Percentiles rank a stretch among this genome's conserved stretches.
phyloP scores from a whole-genome alignment of 2,113 vertebrate species.

The Indicator maculatus region DNA sequence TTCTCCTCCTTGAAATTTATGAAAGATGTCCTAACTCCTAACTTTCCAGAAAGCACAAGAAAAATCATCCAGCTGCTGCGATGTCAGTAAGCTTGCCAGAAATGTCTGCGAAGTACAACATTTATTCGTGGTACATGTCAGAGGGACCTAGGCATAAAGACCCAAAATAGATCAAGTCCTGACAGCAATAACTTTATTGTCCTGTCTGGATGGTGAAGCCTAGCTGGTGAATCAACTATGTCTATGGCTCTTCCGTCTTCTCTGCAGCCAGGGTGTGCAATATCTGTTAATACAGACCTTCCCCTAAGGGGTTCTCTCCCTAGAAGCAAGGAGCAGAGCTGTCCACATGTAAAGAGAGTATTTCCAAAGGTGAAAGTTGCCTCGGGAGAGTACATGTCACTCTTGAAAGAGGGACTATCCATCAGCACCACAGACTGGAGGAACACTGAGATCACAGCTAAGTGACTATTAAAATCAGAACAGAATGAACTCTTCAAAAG shows the following conservation, averaged over 20 bases:
- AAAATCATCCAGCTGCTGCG: neutral
- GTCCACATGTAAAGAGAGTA: neutral
- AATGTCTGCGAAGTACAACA: neutral
- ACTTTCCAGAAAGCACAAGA: neutral
- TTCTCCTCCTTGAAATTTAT: neutral
- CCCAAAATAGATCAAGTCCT: neutral
- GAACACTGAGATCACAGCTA: neutral
- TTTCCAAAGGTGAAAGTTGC: neutral
- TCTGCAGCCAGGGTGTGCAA: neutral
- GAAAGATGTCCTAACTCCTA: neutral
- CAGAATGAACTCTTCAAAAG: neutral
- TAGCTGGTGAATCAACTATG: slow-evolving; percentile 10
- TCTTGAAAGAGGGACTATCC: neutral
- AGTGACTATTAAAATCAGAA: neutral
- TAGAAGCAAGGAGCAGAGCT: neutral
- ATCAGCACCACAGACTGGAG: neutral
- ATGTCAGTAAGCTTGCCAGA: neutral
- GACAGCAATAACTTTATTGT: slow-evolving; percentile 11
- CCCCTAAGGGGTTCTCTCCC: neutral
- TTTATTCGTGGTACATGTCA: neutral
- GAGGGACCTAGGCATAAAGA: neutral
- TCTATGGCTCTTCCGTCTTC: neutral
- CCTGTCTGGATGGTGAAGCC: neutral
- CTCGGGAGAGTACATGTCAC: neutral
- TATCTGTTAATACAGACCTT: neutral